Evolutionary conservation across 1,140 invertebrate genomes (phyloP).

Genomic region (Drosophila sproati): DNA sequence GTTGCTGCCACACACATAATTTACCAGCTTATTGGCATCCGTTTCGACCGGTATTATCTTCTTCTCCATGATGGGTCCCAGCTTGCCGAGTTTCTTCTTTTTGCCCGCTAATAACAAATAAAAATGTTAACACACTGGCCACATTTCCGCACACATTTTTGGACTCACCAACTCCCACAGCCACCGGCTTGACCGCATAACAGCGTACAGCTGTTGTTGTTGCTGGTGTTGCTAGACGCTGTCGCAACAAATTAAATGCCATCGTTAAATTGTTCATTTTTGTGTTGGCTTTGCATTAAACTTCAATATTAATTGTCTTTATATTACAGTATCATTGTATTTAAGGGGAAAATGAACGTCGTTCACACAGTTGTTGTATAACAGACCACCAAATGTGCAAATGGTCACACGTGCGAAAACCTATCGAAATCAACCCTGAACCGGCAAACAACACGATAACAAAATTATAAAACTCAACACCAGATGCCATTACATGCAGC

Average conservation of each 20-base stretch:
- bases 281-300: not conserved
- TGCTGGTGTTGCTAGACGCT: constrained; percentile 44
- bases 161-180: constrained; percentile 48
- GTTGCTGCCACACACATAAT: constrained; percentile 94
- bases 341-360: constrained; percentile 29
- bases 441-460: constrained; percentile 47
- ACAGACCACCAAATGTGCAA: constrained; percentile 3
- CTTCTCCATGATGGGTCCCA: constrained; percentile 88
- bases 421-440: constrained; percentile 33
- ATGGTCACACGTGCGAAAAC: constrained; percentile 34
- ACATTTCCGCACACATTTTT: not conserved
- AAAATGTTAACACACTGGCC: not conserved
- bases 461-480: constrained; percentile 47
- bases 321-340: constrained; percentile 17
- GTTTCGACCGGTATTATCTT: constrained; percentile 93
- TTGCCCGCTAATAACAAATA: constrained; percentile 55
- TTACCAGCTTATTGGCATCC: constrained; percentile 92
- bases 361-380: constrained; percentile 40
- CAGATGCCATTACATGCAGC: not conserved
- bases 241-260: constrained; percentile 47
- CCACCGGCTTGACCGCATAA: constrained; percentile 69
- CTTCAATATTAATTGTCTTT: not conserved
- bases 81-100: constrained; percentile 87
- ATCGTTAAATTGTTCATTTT: constrained; percentile 49
- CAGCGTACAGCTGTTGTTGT: constrained; percentile 40